Percentiles rank a stretch among this genome's conserved stretches.
These are phyloP conservation scores for Pachyramphus minor DNA, from an alignment of 2,113 vertebrate genomes.

Conservation along the genomic window DNA sequence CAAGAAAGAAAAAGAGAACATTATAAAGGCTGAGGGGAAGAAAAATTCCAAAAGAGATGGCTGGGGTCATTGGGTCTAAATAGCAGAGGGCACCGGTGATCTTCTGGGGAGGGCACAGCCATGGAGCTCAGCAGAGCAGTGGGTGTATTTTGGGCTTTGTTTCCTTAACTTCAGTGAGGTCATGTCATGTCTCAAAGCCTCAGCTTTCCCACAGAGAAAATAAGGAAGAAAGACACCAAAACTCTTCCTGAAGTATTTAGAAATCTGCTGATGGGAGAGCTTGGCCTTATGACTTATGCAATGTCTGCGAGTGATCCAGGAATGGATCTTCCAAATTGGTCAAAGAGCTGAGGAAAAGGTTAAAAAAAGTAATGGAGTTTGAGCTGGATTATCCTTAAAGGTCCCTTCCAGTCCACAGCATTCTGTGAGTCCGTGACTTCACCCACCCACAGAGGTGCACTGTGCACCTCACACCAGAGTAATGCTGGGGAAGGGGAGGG, in stretches of 20 bases:
- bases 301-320: neutral
- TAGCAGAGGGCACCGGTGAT: too few relatives aligned
- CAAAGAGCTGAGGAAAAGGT: neutral
- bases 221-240: neutral
- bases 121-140: neutral
- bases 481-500: neutral
- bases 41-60: neutral
- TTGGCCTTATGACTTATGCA: neutral
- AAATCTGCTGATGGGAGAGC: neutral
- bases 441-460: neutral
- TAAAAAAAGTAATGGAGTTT: neutral
- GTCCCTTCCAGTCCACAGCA: neutral
- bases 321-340: neutral
- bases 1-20: neutral
- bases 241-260: neutral
- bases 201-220: neutral
- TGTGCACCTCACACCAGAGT: fast-evolving
- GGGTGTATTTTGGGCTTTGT: neutral
- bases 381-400: neutral
- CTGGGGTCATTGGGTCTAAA: neutral
- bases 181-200: neutral
- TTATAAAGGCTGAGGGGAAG: neutral
- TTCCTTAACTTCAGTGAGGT: neutral
- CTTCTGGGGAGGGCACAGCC: neutral
- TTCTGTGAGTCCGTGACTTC: neutral